Percentiles rank a stretch among this genome's conserved stretches.
phyloP scores from a whole-genome alignment of 2,113 vertebrate genomes.

The Cynocephalus volans region DNA sequence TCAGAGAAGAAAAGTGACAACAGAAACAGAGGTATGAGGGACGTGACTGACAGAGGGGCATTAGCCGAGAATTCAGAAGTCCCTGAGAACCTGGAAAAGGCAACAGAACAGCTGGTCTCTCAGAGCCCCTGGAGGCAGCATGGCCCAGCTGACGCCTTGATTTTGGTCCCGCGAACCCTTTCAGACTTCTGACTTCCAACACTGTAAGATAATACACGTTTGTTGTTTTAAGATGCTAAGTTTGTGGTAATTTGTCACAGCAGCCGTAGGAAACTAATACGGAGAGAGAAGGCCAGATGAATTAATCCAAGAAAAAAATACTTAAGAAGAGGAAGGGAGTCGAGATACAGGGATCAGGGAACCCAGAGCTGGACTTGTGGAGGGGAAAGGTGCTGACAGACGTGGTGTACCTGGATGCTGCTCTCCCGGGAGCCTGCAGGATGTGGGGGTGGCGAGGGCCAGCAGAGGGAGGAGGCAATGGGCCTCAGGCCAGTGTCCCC shows the following conservation, averaged over 20 bases:
- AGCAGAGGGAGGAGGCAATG: background rate
- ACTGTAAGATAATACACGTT: background rate
- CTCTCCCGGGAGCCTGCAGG: background rate
- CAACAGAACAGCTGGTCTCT: background rate
- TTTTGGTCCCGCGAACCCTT: background rate
- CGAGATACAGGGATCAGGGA: background rate
- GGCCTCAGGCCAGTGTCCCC: no score
- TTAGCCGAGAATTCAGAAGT: background rate
- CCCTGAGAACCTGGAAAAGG: background rate
- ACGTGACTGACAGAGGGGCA: background rate
- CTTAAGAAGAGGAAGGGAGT: background rate
- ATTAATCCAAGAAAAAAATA: background rate
- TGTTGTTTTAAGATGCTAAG: background rate
- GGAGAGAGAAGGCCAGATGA: background rate
- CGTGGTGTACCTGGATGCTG: no score
- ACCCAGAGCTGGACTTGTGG: background rate
- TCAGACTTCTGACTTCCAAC: background rate
- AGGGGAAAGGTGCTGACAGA: no score
- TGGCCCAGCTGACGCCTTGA: background rate
- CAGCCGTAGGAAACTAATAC: background rate
- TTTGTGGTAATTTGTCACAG: background rate
- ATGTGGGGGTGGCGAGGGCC: accelerated
- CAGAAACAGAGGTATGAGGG: background rate
- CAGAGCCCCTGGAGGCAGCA: background rate
- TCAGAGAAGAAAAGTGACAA: background rate